Evolutionary conservation across 2,888 invertebrate species (phyloP).

Genomic region (Callosobruchus maculatus): DNA sequence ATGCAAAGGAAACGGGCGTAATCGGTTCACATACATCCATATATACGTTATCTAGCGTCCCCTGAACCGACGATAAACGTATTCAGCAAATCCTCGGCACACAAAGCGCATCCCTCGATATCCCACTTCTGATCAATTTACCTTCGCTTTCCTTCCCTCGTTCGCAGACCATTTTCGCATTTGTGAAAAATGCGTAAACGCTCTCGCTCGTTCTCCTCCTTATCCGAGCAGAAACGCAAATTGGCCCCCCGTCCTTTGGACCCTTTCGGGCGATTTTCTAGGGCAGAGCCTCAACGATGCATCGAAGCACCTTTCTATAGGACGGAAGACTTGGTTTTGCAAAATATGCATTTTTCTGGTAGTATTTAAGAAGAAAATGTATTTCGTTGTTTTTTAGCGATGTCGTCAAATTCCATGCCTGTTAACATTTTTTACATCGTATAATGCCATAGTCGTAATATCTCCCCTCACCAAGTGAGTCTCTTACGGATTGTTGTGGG

Average conservation of each 20-base stretch:
- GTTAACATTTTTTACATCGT: too few species aligned
- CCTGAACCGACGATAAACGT: neutral
- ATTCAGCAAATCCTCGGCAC: neutral
- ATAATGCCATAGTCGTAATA: too few species aligned
- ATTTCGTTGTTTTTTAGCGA: too few species aligned
- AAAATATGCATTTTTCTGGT: too few species aligned
- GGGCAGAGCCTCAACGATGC: neutral
- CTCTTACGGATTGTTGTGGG: too few species aligned
- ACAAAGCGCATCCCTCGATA: neutral
- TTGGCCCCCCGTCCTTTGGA: neutral
- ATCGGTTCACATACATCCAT: neutral
- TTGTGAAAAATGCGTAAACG: neutral
- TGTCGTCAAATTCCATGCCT: too few species aligned
- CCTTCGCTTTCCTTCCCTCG: neutral
- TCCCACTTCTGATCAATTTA: neutral
- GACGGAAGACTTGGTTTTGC: too few species aligned
- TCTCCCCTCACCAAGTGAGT: too few species aligned
- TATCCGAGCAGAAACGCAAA: neutral
- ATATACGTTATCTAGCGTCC: neutral
- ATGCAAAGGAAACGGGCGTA: neutral
- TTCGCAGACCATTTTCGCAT: neutral
- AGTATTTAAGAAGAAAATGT: too few species aligned
- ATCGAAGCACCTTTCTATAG: too few species aligned
- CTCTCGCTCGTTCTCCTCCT: neutral
- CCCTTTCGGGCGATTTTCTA: neutral